phyloP scores from a whole-genome alignment of 2,113 vertebrate species.

The Ceratotherium simum region DNA sequence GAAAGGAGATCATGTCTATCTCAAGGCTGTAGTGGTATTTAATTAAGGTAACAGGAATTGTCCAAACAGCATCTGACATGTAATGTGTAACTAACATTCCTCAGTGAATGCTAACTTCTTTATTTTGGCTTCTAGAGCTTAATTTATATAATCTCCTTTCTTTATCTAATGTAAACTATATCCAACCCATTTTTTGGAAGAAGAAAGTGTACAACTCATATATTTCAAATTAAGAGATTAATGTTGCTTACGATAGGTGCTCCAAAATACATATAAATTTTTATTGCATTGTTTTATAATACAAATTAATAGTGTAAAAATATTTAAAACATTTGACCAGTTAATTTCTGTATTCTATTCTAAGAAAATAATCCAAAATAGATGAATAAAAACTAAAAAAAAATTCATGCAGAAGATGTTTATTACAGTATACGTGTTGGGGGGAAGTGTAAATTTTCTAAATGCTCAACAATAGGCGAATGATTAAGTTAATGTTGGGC shows the following conservation, averaged over 20 bases:
- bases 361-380: not conserved
- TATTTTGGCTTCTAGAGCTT: not conserved
- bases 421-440: not conserved
- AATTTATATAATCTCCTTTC: not conserved
- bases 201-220: not conserved
- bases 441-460: not conserved
- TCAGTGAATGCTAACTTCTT: not conserved
- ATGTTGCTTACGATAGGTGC: not conserved
- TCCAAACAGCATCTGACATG: not conserved
- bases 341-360: not conserved
- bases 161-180: not conserved
- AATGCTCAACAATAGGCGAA: not conserved
- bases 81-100: not conserved
- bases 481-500: not conserved
- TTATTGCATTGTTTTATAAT: not conserved
- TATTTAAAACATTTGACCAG: not conserved
- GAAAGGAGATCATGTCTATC: not conserved
- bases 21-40: not conserved
- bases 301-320: not conserved
- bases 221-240: not conserved
- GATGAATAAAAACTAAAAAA: not conserved
- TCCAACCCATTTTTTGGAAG: not conserved
- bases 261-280: not conserved
- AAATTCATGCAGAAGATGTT: not conserved
- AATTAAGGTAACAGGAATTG: not conserved